phyloP scores from a whole-genome alignment of 1,140 invertebrate species.

The Cepaea nemoralis region DNA sequence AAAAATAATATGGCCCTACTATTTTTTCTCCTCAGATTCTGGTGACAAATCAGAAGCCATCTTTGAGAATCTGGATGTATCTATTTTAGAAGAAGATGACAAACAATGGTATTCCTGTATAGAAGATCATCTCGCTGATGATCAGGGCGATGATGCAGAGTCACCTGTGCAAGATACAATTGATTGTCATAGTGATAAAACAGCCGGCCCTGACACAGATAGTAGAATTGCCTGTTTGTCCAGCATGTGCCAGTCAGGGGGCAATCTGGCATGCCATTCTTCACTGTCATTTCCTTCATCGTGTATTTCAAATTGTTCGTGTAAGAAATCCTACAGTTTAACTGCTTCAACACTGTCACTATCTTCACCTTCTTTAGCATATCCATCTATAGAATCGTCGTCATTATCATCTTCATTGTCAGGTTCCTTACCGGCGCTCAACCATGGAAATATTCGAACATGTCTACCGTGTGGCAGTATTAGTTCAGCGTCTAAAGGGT shows the following conservation, averaged over 20 bases:
- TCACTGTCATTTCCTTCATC: slow-evolving; percentile 20
- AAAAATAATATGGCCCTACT: no score
- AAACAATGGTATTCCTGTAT: not conserved
- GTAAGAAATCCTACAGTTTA: not conserved
- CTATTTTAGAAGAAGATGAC: not conserved
- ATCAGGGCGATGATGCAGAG: not conserved
- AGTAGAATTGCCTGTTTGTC: slow-evolving; percentile 19
- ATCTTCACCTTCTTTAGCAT: not conserved
- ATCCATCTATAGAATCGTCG: not conserved
- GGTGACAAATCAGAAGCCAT: slow-evolving; percentile 29
- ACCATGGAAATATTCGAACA: not conserved
- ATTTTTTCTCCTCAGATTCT: slow-evolving; percentile 18
- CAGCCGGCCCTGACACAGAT: not conserved
- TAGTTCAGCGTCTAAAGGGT: not conserved
- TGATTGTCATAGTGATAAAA: not conserved
- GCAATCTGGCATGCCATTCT: slow-evolving; percentile 18
- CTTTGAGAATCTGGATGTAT: slow-evolving; percentile 33
- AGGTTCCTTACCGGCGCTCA: not conserved
- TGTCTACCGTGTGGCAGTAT: slow-evolving; percentile 23
- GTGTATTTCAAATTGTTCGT: slow-evolving; percentile 34
- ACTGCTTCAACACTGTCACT: not conserved
- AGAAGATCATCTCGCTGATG: not conserved
- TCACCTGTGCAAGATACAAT: not conserved
- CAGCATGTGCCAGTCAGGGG: slow-evolving; percentile 36
- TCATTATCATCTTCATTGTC: slow-evolving; percentile 1